These are phyloP conservation scores for Drosophila suboccidentalis DNA, from an alignment of 2,888 invertebrate species.

Conservation along the genomic window DNA sequence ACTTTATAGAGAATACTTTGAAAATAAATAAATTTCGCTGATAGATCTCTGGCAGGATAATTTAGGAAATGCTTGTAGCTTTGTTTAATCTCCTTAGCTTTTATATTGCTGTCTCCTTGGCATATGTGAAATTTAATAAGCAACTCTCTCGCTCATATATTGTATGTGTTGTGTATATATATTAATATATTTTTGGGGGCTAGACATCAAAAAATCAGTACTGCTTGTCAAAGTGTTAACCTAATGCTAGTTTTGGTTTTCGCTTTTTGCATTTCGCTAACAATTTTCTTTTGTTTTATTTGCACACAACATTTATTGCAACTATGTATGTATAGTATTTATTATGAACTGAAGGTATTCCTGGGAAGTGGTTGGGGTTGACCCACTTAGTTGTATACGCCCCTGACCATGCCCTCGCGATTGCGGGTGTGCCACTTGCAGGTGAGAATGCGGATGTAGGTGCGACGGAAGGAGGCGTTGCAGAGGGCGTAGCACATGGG, in stretches of 20 bases:
- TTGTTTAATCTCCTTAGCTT: background rate
- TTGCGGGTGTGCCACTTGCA: slow-evolving; percentile 98
- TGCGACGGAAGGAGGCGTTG: slow-evolving; percentile 98
- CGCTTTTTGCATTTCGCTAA: slow-evolving; percentile 41
- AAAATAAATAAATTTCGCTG: background rate
- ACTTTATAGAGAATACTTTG: background rate
- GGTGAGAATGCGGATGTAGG: slow-evolving; percentile 97
- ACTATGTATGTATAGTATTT: slow-evolving; percentile 40
- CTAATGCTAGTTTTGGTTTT: slow-evolving; percentile 63
- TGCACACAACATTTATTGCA: slow-evolving; percentile 62
- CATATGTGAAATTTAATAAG: slow-evolving; percentile 12
- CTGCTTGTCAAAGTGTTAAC: slow-evolving; percentile 73
- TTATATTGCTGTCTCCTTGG: slow-evolving; percentile 7
- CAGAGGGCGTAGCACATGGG: slow-evolving; percentile 99
- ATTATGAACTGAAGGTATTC: slow-evolving; percentile 26
- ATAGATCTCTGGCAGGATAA: background rate
- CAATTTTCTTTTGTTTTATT: slow-evolving; percentile 25
- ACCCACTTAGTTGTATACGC: slow-evolving; percentile 88
- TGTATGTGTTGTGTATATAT: slow-evolving; percentile 22
- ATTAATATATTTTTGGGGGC: slow-evolving; percentile 43
- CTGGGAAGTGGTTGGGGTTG: background rate
- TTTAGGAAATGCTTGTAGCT: background rate
- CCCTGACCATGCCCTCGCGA: slow-evolving; percentile 93
- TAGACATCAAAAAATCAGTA: slow-evolving; percentile 82
- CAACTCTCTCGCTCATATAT: slow-evolving; percentile 16